Base-by-base conservation (phyloP, 1,140 invertebrate genomes). In the Epicauta chinensis region DNA sequence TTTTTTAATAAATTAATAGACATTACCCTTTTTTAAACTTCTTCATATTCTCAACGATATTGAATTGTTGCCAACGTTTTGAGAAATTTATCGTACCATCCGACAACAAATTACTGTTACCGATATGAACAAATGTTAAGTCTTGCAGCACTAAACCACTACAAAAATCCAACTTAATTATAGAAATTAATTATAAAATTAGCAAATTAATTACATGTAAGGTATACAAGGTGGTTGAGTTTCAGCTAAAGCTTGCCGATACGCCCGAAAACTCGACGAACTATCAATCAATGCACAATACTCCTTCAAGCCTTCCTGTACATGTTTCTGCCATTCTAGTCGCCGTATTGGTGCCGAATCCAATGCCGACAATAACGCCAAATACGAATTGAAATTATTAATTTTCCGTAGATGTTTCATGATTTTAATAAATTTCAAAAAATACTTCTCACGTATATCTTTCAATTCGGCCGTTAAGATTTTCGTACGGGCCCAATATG, bases 371-470 rank as follows among this genome's bases (percentile, higher is more conserved):
- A 99, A 74, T 52, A 99, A 76, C 3, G 96, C 96, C 56, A 99
- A 75, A 76, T 98, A 98, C 32, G 94, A 98, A 75, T 99, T 98
- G 69, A 97, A 99, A 73, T 99, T 99, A 71, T 95, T 97, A 67
- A 98, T 87, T 71, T 97, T 97, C 52, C 95, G 78, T 51, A 99
- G 74, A 65, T 93, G 87, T 74, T 97, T 96, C 94, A 98, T 98
- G 39, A 99, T 95, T 73, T 98, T 98, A 31, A 99, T 91, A 67
- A 98, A 97, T 69, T 98, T 98, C 51, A 89, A 83, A 32, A 97
- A 89, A 69, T 93, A 94, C 69, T 89, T 90, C 73, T 99, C 96
- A n/a, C 96, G 79, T 58, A 97, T 93, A 65, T 91, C 91, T 7
- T 90, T 86, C 56, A 94, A 90, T 55, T 87, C 80, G 54, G 87